Conservation (phyloP, 2,888 invertebrate species). For the Pyrocoelia pectoralis region DNA sequence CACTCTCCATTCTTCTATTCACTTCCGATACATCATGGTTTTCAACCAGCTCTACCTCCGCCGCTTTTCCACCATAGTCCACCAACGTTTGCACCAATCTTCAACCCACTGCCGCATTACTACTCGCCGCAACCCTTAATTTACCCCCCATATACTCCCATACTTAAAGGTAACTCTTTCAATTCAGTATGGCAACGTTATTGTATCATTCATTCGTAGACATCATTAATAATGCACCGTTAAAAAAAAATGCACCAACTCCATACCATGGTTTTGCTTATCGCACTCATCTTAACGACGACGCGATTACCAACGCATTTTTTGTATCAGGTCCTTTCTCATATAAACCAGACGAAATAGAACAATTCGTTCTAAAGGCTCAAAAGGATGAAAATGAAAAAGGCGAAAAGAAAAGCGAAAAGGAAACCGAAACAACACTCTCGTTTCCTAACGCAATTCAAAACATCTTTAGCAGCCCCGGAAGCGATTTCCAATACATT, state of each 20-base stretch:
- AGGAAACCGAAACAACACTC: conserved; percentile 20
- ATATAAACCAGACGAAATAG: conserved; percentile 24
- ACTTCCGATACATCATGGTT: not conserved
- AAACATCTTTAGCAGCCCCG: conserved; percentile 33
- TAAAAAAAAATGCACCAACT: conserved; percentile 5
- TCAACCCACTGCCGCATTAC: not conserved
- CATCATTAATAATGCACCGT: not conserved
- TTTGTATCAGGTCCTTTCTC: conserved; percentile 49
- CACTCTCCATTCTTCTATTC: not conserved
- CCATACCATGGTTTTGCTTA: conserved; percentile 50
- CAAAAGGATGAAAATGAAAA: conserved; percentile 47
- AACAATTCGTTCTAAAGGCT: conserved; percentile 36
- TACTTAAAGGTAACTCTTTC: not conserved
- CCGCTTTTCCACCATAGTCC: not conserved
- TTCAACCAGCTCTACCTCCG: not conserved
- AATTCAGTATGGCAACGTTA: too few relatives aligned
- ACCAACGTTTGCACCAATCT: not conserved
- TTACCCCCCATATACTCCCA: not conserved
- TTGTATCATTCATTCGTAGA: too few relatives aligned
- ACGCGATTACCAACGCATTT: conserved; percentile 48
- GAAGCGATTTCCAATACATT: conserved; percentile 34
- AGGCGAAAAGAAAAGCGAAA: conserved; percentile 30
- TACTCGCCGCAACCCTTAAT: not conserved
- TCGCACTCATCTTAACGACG: conserved; percentile 47
- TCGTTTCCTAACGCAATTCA: conserved; percentile 11